Evolutionary conservation across 2,888 invertebrate genomes (phyloP).

Genomic region (Drosophila heteroneura): DNA sequence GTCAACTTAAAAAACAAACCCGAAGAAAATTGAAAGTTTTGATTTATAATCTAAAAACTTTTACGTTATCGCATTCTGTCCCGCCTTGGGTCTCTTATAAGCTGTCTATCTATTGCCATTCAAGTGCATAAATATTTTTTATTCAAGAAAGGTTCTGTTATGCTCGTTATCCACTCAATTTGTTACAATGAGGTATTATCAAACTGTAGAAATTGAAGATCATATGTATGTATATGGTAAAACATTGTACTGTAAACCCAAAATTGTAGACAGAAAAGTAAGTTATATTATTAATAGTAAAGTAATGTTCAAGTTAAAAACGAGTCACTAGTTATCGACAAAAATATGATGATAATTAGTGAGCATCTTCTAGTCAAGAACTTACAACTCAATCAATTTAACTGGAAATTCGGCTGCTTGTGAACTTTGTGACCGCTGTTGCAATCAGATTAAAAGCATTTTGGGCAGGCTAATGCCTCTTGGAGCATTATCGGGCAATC

Average conservation of each 20-base stretch:
- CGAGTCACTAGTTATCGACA: not conserved
- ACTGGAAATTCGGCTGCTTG: conserved; percentile 8
- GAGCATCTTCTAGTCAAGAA: conserved; percentile 1
- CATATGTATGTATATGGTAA: not conserved
- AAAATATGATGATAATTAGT: not conserved
- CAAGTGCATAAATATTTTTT: conserved; percentile 76
- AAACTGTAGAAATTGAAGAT: not conserved
- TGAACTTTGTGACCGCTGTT: conserved; percentile 64
- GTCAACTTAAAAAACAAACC: conserved; percentile 46
- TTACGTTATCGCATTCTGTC: conserved; percentile 40
- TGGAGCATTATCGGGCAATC: conserved; percentile 67
- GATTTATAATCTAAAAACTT: conserved; percentile 79
- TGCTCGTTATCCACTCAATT: not conserved
- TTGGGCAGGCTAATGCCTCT: conserved; percentile 40
- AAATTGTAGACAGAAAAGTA: not conserved
- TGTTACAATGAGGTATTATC: not conserved
- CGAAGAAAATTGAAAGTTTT: conserved; percentile 78
- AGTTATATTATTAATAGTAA: not conserved
- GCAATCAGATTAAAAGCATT: conserved; percentile 82
- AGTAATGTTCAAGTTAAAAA: not conserved
- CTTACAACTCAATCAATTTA: not conserved
- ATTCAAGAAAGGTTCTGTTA: conserved; percentile 33
- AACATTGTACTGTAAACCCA: not conserved
- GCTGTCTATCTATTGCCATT: conserved; percentile 58
- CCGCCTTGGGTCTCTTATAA: conserved; percentile 7